Evolutionary conservation across 92 coral and sea anemone genomes (phyloP).

Genomic region (Actinostola sp.): DNA sequence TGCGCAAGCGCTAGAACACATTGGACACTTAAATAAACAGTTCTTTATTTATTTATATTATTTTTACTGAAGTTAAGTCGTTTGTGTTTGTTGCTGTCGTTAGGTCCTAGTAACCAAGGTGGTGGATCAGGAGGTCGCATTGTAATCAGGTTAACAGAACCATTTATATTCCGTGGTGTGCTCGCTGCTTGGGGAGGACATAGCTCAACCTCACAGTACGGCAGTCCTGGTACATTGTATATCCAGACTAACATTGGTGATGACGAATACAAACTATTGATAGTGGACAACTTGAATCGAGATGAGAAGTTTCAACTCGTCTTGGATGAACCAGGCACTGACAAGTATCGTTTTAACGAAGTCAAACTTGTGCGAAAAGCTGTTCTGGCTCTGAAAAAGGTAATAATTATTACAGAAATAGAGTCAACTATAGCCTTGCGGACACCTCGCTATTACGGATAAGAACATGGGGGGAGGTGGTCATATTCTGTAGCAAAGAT

Average conservation of each 20-base stretch:
- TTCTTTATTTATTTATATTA: too few species aligned
- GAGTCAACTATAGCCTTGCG: too few species aligned
- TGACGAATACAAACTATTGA: constrained; percentile 27
- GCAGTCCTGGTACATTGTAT: constrained; percentile 68
- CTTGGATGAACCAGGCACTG: constrained; percentile 39
- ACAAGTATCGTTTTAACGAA: constrained; percentile 44
- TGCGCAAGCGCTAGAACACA: too few species aligned
- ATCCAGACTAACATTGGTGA: constrained; percentile 43
- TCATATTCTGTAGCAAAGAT: too few species aligned
- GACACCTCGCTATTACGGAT: too few species aligned
- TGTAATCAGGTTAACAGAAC: constrained; percentile 43
- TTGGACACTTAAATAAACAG: too few species aligned
- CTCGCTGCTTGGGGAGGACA: constrained; percentile 60
- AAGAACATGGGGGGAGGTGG: too few species aligned
- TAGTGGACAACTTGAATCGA: constrained; percentile 50
- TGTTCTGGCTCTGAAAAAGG: constrained; percentile 41
- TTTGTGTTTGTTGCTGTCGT: background rate
- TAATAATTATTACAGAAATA: too few species aligned
- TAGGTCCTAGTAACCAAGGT: constrained; percentile 52
- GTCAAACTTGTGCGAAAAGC: constrained; percentile 48
- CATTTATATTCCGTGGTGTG: constrained; percentile 51
- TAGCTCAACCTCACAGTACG: constrained; percentile 34
- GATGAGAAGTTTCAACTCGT: constrained; percentile 36
- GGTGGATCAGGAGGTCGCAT: constrained; percentile 76
- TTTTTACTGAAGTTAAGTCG: background rate